Conservation (phyloP, 2,113 vertebrate genomes). For the Amphiprion ocellaris region DNA sequence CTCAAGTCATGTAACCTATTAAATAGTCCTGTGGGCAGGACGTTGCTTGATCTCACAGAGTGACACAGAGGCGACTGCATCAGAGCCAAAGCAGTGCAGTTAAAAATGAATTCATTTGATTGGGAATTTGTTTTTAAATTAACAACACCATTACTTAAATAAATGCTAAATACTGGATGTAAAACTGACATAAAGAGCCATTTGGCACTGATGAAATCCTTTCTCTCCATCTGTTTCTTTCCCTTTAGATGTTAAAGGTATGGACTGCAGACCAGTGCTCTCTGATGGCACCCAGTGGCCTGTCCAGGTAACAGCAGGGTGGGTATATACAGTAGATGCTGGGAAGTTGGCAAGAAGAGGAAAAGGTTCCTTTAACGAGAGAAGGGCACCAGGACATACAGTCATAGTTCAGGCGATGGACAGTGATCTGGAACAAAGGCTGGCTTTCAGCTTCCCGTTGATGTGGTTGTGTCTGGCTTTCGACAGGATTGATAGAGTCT, state of each 20-base stretch:
- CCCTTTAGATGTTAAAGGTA: neutral
- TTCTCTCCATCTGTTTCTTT: neutral
- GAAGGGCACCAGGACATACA: neutral
- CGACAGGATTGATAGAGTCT: slow-evolving; percentile 2
- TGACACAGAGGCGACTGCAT: too few species aligned
- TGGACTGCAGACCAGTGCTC: slow-evolving; percentile 40
- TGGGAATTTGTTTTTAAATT: too few species aligned
- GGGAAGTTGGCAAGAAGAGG: slow-evolving; percentile 10
- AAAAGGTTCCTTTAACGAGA: rapidly evolving
- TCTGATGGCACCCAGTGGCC: slow-evolving; percentile 71
- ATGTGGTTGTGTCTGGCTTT: neutral
- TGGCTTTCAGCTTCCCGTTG: neutral
- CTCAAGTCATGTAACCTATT: too few species aligned
- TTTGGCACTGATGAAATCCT: neutral
- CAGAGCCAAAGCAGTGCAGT: too few species aligned
- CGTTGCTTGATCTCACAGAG: too few species aligned
- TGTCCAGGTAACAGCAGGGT: slow-evolving; percentile 43
- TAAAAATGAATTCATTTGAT: too few species aligned
- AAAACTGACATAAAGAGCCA: slow-evolving; percentile 17
- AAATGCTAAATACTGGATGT: too few species aligned
- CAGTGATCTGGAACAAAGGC: slow-evolving; percentile 1
- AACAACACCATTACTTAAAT: too few species aligned
- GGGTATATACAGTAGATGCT: slow-evolving; percentile 11
- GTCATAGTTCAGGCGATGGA: slow-evolving; percentile 12
- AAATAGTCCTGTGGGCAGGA: too few species aligned